Evolutionary conservation across 2,888 invertebrate genomes (phyloP), one percentile per base, ranked within the genome.

Genomic region (Tholera decimalis): DNA sequence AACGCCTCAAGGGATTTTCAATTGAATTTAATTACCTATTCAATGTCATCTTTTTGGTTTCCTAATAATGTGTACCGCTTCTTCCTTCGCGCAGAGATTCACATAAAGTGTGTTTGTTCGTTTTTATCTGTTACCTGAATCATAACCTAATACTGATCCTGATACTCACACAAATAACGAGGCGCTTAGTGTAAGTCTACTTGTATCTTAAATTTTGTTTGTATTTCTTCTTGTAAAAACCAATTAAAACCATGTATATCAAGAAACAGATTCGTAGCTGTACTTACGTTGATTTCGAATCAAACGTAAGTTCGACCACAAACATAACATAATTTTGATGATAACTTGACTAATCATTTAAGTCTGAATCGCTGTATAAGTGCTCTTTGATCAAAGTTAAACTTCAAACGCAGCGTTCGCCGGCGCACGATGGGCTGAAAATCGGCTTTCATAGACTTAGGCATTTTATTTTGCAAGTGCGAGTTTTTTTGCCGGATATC

Each of bases 21-120:
- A n/a, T 51, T 44, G 39, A 41, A 18, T 57, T 30, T 18, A 33
- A 41, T 30, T 13, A 20, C n/a, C 33, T 63, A 49, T 43, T 44
- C 18, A 15, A 55, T 35, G n/a, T 18, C 15, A 26, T 35, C 46
- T 47, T 28, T 63, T 22, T 39, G 35, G 33, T 11, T 15, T 41
- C 39, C 24, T 39, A 73, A 73, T 59, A 56, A 64, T 41, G 64
- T 39, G 64, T 39, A 9, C 63, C 53, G 35, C 11, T 69, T 56
- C 35, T n/a, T 20, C 26, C 18, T 24, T 22, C n/a, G 33, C 28
- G 24, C 9, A 74, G 47, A 41, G 46, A n/a, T 37, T 26, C 18
- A 4, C 26, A 30, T n/a, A 50, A 53, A 35, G 39, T 57, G 33
- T 28, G 35, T 43, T 68, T 55, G 57, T 50, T 22, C 20, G 35